Conservation (phyloP, 2,113 vertebrate genomes). For the Megalops atlanticus region DNA sequence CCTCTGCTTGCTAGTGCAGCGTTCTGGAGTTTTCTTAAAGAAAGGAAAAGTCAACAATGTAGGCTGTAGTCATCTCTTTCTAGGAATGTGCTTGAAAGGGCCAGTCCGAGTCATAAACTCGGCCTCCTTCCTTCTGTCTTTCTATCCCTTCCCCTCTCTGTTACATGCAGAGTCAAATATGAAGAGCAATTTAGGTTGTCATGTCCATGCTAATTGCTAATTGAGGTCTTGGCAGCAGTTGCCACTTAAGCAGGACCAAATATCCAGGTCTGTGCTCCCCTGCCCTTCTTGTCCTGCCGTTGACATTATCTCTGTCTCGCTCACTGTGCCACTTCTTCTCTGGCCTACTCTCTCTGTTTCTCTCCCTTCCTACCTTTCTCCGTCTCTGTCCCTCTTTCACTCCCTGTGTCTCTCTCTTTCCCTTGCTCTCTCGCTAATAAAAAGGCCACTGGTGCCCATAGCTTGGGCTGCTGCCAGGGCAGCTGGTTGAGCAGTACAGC, state of each 20-base stretch:
- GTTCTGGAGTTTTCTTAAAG: too few relatives aligned
- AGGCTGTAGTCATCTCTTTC: too few relatives aligned
- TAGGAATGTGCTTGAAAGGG: too few relatives aligned
- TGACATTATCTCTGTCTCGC: neutral
- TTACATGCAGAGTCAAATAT: neutral
- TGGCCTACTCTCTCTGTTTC: constrained; percentile 5
- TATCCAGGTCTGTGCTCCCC: too few relatives aligned
- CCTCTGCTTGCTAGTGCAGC: too few relatives aligned
- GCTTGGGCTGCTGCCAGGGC: constrained; percentile 44
- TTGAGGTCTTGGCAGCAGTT: too few relatives aligned
- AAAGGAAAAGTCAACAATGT: too few relatives aligned
- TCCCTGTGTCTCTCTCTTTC: too few relatives aligned
- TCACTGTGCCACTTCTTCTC: neutral
- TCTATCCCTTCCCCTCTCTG: neutral
- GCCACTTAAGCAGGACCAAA: too few relatives aligned
- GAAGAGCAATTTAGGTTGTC: neutral
- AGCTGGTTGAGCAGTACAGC: constrained; percentile 47
- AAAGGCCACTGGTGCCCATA: too few relatives aligned
- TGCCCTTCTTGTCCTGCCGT: neutral
- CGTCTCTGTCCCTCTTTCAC: neutral
- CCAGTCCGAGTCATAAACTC: neutral
- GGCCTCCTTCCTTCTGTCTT: neutral
- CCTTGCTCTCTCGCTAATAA: too few relatives aligned
- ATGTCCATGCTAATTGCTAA: neutral
- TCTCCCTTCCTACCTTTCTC: constrained; percentile 15